Evolutionary conservation across 2,113 vertebrate genomes (phyloP), one percentile per base, ranked within the genome.

Genomic region (Lasiurus borealis): DNA sequence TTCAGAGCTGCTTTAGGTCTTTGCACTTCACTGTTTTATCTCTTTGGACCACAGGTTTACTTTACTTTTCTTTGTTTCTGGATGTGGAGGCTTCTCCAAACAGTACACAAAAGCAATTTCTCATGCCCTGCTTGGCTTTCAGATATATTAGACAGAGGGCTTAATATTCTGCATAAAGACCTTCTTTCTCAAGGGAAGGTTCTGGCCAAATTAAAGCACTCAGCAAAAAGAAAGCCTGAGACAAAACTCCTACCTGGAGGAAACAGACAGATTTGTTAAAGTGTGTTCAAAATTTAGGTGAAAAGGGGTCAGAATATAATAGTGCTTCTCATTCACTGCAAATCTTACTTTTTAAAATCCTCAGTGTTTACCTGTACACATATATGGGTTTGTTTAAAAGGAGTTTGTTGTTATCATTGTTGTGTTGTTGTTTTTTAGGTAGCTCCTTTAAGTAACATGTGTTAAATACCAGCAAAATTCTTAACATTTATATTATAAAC

Each of bases 41-140:
- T 95, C 50, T 94, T 44, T 6, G 27, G 8, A 27, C 6, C 25
- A 44, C 10, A 62, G 71, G 46, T 69, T 96, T 89, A 16, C 72
- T 86, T 88, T 71, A 71, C 27, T 91, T 93, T 71, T 52, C 48
- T 93, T 85, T 54, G 68, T 73, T 93, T 96, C 73, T 88, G 48
- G 48, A 86, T 75, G 73, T 50, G 76, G 57, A 69, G 34, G 21
- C 75, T 44, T 91, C 57, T 78, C 31, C 84, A 66, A 80, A 66
- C 23, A 46, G 48, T 0, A 0, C 34, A 44, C 0, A 1, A 36
- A 85, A 94, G 31, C 40, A 27, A 72, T 90, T 94, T 92, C 85
- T 76, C 85, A 78, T 0, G 6, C 54, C 75, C 36, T 34, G 40
- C 16, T 69, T 83, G n/a, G 29, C 36, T 81, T 36, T 50, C 44